These are phyloP conservation scores for Hirtodrosophila alboralis DNA, from an alignment of 2,888 invertebrate genomes.

Conservation along the genomic window DNA sequence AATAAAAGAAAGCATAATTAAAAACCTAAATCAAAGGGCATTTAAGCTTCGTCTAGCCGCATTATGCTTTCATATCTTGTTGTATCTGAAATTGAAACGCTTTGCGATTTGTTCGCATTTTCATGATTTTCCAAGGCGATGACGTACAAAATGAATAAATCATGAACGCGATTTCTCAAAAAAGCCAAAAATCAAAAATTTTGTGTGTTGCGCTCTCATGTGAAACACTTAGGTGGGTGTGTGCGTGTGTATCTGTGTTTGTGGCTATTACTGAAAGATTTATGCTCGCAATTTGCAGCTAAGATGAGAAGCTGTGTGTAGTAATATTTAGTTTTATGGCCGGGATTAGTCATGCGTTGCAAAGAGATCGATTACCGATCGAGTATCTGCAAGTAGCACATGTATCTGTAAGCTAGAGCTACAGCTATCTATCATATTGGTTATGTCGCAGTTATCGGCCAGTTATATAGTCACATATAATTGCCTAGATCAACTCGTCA, in stretches of 20 bases:
- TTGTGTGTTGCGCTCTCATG: slow-evolving; percentile 6
- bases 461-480: slow-evolving; percentile 2
- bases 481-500: slow-evolving; percentile 43
- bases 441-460: slow-evolving; percentile 11
- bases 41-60: too few species aligned
- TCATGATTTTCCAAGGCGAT: slow-evolving; percentile 46
- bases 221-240: neutral
- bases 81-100: slow-evolving; percentile 16
- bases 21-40: too few species aligned
- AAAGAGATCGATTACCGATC: slow-evolving; percentile 1
- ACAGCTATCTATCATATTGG: too few species aligned
- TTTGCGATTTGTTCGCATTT: slow-evolving; percentile 25
- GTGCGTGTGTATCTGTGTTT: slow-evolving; percentile 4
- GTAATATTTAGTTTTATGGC: slow-evolving; percentile 30
- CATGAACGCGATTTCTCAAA: slow-evolving; percentile 33
- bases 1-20: too few species aligned
- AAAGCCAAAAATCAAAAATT: slow-evolving; percentile 30
- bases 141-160: slow-evolving; percentile 62
- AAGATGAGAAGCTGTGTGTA: slow-evolving; percentile 1
- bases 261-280: slow-evolving; percentile 2
- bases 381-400: slow-evolving; percentile 3
- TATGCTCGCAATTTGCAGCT: too few species aligned
- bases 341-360: slow-evolving; percentile 49
- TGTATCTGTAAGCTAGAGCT: slow-evolving; percentile 1
- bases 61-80: too few species aligned